These are phyloP conservation scores for Hydrolagus colliei DNA, from an alignment of 2,797 vertebrate species.

Conservation along the genomic window DNA sequence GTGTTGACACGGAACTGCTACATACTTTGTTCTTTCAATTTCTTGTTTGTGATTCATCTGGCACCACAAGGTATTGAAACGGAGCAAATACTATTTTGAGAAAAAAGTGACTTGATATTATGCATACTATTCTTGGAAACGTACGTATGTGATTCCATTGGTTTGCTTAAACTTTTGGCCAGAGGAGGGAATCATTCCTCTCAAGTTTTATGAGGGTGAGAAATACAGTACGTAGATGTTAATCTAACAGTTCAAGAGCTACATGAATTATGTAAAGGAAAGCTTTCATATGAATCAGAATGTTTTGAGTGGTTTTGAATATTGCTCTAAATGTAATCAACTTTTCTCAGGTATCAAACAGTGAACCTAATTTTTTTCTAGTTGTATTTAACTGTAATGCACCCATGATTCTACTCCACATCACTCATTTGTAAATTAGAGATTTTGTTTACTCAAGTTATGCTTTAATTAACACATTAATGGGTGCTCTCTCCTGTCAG, in stretches of 20 bases:
- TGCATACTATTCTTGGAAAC: not conserved
- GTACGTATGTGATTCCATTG: not conserved
- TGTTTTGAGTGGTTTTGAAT: not conserved
- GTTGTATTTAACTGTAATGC: too few relatives aligned
- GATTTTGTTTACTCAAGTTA: not conserved
- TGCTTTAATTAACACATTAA: not conserved
- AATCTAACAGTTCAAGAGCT: not conserved
- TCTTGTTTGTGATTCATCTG: not conserved
- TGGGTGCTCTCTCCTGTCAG: not conserved
- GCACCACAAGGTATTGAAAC: not conserved
- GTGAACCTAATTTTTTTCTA: not conserved
- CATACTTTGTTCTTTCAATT: not conserved
- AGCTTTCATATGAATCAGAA: not conserved
- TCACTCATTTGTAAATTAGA: not conserved
- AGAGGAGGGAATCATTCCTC: not conserved
- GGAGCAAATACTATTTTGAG: not conserved
- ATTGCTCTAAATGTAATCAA: not conserved
- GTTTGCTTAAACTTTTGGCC: not conserved
- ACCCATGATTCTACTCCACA: too few relatives aligned
- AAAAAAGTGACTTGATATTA: not conserved
- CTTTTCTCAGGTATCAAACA: not conserved
- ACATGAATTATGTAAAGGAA: not conserved
- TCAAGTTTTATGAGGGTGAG: not conserved
- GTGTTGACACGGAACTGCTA: not conserved
- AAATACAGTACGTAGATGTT: not conserved